Conservation (phyloP, 2,797 vertebrate species). For the Melanotaenia trifasciata region DNA sequence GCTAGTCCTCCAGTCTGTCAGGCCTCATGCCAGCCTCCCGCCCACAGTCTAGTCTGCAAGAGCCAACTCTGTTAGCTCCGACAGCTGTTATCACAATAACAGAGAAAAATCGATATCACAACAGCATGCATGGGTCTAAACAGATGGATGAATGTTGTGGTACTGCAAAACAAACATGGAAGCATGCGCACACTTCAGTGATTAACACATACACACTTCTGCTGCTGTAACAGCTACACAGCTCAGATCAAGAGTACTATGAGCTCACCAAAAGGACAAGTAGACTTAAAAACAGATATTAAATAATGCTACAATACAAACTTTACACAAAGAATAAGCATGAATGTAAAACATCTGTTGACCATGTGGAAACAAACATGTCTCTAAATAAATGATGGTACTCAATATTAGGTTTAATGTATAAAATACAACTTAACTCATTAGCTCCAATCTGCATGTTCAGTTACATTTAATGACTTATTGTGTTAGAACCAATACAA, state of each 20-base stretch:
- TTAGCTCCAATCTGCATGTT: too few species aligned
- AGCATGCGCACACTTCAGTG: neutral
- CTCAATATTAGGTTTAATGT: too few species aligned
- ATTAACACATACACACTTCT: constrained; percentile 1
- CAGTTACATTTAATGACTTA: too few species aligned
- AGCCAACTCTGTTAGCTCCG: constrained; percentile 58
- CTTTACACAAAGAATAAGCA: too few species aligned
- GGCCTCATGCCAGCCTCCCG: constrained; percentile 46
- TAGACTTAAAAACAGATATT: constrained; percentile 22
- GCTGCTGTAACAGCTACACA: neutral
- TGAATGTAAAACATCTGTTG: too few species aligned
- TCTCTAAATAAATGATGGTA: neutral
- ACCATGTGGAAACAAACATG: too few species aligned
- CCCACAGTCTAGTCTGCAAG: constrained; percentile 50
- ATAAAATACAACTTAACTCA: too few species aligned
- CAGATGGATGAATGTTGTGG: constrained; percentile 46
- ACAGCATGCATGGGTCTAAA: constrained; percentile 30
- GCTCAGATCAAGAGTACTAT: neutral
- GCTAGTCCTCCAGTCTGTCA: constrained; percentile 60
- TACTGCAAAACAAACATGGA: constrained; percentile 12
- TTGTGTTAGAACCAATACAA: too few species aligned
- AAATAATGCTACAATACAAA: too few species aligned
- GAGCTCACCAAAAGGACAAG: constrained; percentile 28
- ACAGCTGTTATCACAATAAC: constrained; percentile 73
- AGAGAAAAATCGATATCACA: constrained; percentile 71